phyloP scores from a whole-genome alignment of 2,113 vertebrate genomes.

The Laticauda colubrina region DNA sequence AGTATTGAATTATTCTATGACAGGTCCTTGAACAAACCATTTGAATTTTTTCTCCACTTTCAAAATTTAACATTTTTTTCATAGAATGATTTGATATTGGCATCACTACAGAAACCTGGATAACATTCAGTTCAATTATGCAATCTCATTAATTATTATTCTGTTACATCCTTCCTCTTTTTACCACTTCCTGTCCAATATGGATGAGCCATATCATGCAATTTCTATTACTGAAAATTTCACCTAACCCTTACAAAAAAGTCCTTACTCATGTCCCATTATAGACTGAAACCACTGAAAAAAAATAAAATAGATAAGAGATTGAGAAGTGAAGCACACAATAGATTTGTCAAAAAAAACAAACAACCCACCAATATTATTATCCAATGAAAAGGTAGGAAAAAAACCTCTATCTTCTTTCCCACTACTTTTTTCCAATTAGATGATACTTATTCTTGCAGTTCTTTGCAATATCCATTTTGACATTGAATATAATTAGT shows the following conservation, averaged over 20 bases:
- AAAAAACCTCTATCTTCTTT: too few relatives aligned
- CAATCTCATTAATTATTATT: background rate
- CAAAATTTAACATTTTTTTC: background rate
- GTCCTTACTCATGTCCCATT: background rate
- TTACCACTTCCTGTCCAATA: background rate
- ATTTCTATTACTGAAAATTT: background rate
- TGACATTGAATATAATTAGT: background rate
- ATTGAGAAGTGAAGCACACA: background rate
- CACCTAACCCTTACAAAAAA: background rate
- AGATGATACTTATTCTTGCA: background rate
- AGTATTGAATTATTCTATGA: background rate
- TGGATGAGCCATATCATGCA: background rate
- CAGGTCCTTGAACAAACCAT: background rate
- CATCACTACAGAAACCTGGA: background rate
- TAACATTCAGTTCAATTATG: background rate
- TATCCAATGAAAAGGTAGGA: too few relatives aligned
- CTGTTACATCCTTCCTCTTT: background rate
- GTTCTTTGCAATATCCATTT: background rate
- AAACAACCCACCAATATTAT: too few relatives aligned
- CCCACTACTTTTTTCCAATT: background rate
- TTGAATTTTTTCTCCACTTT: background rate
- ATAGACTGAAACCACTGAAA: background rate
- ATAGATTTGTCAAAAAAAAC: background rate
- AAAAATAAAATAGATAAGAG: background rate
- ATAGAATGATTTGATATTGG: background rate